These are phyloP conservation scores for Ariolimax columbianus DNA, from an alignment of 2,888 invertebrate genomes.

Conservation along the genomic window DNA sequence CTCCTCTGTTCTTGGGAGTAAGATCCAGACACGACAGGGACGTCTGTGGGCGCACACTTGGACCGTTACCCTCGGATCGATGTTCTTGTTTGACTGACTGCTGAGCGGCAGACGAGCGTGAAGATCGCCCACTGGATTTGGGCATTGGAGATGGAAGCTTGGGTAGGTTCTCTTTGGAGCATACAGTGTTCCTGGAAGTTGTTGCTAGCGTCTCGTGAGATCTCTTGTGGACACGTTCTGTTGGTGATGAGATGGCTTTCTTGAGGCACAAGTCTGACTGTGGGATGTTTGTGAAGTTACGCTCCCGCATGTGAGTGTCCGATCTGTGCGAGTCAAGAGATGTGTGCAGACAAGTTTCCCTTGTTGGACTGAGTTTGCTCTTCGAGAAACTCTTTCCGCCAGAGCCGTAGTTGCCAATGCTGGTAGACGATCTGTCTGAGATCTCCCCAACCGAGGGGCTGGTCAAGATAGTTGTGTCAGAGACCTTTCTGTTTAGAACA, in stretches of 20 bases:
- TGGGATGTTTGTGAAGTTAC: background rate
- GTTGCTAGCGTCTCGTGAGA: background rate
- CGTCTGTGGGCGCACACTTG: background rate
- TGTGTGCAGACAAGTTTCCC: background rate
- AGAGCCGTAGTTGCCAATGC: background rate
- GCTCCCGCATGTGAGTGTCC: background rate
- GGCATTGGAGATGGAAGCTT: constrained; percentile 32
- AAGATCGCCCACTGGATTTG: background rate
- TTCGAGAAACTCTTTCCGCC: background rate
- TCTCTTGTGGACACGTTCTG: background rate
- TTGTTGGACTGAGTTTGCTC: background rate
- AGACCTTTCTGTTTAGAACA: background rate
- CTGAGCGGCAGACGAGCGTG: constrained; percentile 13
- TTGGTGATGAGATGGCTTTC: background rate
- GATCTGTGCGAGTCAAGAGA: background rate
- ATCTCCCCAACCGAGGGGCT: background rate
- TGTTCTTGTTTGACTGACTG: constrained; percentile 21
- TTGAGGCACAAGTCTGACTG: background rate
- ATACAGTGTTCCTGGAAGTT: background rate
- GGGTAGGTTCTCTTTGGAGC: constrained; percentile 3
- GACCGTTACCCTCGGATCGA: background rate
- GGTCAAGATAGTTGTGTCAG: background rate
- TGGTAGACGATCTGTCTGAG: background rate
- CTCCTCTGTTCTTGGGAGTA: background rate
- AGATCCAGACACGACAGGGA: background rate